Conservation (phyloP, 30 jellyfish, hydroid and myxozoan genomes). For the Pseudorhiza aurosa region DNA sequence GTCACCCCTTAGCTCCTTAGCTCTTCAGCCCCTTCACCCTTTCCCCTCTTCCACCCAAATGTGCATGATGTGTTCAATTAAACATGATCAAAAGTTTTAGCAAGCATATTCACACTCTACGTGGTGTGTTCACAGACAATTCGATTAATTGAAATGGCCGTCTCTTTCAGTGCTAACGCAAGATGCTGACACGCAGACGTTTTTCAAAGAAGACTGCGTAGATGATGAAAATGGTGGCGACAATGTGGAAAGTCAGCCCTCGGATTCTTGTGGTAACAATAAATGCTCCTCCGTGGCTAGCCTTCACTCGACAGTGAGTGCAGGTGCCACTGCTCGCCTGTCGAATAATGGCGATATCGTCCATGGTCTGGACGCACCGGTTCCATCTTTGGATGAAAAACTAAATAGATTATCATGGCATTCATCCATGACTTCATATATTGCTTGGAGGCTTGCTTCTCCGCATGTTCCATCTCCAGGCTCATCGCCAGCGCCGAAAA, state of each 20-base stretch:
- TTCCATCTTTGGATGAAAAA: slow-evolving; percentile 48
- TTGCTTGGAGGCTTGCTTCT: slow-evolving; percentile 86
- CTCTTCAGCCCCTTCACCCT: too few species aligned
- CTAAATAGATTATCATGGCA: slow-evolving; percentile 79
- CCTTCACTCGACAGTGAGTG: background rate
- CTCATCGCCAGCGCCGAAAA: slow-evolving; percentile 21
- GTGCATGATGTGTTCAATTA: too few species aligned
- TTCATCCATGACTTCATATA: slow-evolving; percentile 79
- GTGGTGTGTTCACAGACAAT: too few species aligned
- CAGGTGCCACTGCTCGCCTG: background rate
- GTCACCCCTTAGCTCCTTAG: too few species aligned
- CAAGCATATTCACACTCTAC: too few species aligned
- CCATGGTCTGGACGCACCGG: slow-evolving; percentile 38
- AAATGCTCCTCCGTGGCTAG: background rate
- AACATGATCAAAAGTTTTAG: too few species aligned
- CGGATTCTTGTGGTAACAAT: background rate
- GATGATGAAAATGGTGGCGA: background rate
- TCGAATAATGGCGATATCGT: background rate
- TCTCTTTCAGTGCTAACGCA: slow-evolving; percentile 16
- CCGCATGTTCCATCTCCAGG: slow-evolving; percentile 77
- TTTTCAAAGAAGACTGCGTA: background rate
- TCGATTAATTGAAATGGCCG: too few species aligned
- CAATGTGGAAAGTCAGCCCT: background rate
- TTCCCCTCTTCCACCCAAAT: background rate
- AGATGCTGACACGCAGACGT: slow-evolving; percentile 45